phyloP scores from a whole-genome alignment of 1,140 invertebrate genomes.

The Asobara japonica region DNA sequence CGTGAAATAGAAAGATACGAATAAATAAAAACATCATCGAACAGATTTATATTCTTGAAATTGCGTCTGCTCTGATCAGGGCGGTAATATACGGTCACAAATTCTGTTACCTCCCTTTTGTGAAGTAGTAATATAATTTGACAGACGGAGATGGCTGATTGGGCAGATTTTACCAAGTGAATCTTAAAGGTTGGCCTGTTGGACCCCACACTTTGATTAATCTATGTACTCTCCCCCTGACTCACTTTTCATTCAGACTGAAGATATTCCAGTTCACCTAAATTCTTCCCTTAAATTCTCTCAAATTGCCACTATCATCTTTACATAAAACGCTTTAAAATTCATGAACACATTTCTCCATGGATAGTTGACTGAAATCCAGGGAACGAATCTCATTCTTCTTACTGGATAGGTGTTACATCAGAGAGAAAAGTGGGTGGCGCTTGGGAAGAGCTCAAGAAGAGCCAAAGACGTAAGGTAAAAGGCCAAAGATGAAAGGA shows the following conservation, averaged over 20 bases:
- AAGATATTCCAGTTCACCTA: not conserved
- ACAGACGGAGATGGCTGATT: no score
- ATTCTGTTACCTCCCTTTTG: no score
- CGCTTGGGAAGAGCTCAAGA: not conserved
- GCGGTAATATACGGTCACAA: no score
- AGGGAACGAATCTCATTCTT: slow-evolving; percentile 23
- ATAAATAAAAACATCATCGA: no score
- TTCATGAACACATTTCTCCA: slow-evolving; percentile 28
- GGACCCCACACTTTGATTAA: no score
- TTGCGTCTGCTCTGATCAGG: no score
- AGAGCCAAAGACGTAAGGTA: not conserved
- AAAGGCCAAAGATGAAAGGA: slow-evolving; percentile 19
- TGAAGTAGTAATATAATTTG: no score
- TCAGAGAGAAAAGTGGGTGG: slow-evolving; percentile 3
- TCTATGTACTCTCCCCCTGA: no score
- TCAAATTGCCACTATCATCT: slow-evolving; percentile 24
- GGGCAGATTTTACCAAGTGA: no score
- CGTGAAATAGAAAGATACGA: no score
- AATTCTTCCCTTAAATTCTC: not conserved
- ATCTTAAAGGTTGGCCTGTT: no score
- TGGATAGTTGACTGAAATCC: slow-evolving; percentile 13
- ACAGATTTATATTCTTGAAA: no score
- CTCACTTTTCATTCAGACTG: not conserved
- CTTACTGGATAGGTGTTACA: not conserved
- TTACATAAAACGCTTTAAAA: slow-evolving; percentile 30